Conservation (phyloP, 2,888 invertebrate species). For the Stegana nigrithorax region DNA sequence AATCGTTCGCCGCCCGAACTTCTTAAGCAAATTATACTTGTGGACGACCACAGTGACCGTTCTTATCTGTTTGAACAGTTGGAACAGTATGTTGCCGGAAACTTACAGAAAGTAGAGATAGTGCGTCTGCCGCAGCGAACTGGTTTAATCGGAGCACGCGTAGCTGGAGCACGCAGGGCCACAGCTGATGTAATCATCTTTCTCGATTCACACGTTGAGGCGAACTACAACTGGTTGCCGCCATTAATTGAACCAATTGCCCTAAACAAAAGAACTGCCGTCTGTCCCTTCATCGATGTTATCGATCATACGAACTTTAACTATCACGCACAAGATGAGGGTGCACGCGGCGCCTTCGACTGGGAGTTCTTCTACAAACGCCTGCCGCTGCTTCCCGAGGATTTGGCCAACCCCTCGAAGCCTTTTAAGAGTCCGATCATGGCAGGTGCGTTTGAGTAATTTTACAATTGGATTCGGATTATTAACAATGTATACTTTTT, state of each 20-base stretch:
- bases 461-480: no score
- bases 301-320: slow-evolving; percentile 91
- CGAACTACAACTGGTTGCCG: slow-evolving; percentile 92
- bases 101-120: slow-evolving; percentile 81
- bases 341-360: slow-evolving; percentile 94
- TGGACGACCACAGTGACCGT: slow-evolving; percentile 88
- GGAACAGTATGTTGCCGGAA: slow-evolving; percentile 79
- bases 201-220: slow-evolving; percentile 92
- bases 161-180: slow-evolving; percentile 85
- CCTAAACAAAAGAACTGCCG: slow-evolving; percentile 83
- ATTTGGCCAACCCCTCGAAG: slow-evolving; percentile 59
- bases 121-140: slow-evolving; percentile 80
- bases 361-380: slow-evolving; percentile 98
- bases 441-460: no score
- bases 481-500: no score
- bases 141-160: slow-evolving; percentile 88
- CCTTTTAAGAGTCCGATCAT: slow-evolving; percentile 87
- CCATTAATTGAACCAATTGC: slow-evolving; percentile 93
- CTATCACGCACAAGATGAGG: slow-evolving; percentile 94
- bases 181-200: slow-evolving; percentile 86
- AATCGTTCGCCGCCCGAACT: slow-evolving; percentile 85
- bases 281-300: slow-evolving; percentile 98
- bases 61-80: slow-evolving; percentile 78
- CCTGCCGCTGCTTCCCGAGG: slow-evolving; percentile 75
- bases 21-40: slow-evolving; percentile 89